Percentiles rank a stretch among this genome's conserved stretches.
Conservation (phyloP, 2,113 vertebrate species). For the Eclectus roratus region DNA sequence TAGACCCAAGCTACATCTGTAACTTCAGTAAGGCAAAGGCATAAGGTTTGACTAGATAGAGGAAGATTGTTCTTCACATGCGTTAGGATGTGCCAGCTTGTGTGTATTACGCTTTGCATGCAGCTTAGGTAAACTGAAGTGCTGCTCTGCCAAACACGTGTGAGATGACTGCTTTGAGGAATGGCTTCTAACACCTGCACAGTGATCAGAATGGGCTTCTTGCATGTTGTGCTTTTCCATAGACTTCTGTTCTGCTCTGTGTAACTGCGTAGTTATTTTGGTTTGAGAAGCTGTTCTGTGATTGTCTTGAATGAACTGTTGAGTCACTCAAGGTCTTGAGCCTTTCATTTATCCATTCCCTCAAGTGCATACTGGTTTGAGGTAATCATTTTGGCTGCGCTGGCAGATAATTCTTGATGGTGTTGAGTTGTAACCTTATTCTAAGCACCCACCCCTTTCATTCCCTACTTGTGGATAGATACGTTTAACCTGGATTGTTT, state of each 20-base stretch:
- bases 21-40: neutral
- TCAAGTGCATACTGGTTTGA: neutral
- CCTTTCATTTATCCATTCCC: neutral
- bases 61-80: neutral
- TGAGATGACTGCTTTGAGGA: fast-evolving
- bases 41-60: neutral
- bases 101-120: neutral
- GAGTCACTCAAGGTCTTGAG: neutral
- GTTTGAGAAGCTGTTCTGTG: neutral
- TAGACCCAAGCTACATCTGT: neutral
- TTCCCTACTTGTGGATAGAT: neutral
- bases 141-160: neutral
- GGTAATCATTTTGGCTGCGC: neutral
- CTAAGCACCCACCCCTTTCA: neutral
- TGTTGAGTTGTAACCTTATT: neutral
- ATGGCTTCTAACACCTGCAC: neutral
- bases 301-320: neutral
- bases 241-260: neutral
- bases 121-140: neutral
- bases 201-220: neutral
- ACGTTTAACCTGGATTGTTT: neutral
- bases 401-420: neutral
- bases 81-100: neutral
- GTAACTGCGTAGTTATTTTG: neutral
- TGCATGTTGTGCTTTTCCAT: neutral